Evolutionary conservation across 2,888 invertebrate species (phyloP), one percentile per base, ranked within the genome.

Genomic region (Chromoteleia sp.): DNA sequence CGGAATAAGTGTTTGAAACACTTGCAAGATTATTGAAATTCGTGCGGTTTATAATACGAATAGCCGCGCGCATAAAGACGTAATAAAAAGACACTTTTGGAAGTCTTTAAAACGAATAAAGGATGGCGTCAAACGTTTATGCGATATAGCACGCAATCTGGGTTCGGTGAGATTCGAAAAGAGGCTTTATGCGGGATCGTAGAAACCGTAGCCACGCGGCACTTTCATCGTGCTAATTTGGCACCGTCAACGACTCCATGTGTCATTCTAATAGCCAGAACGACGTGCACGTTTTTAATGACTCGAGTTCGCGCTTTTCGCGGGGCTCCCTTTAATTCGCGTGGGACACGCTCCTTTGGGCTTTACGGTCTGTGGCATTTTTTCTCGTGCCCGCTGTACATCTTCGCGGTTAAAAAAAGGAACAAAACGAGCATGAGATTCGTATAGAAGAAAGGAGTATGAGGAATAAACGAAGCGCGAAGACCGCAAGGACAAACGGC

Each of bases 251-350:
- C 89, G 87, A 87, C 84, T 86, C 87, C 87, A 88, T 90, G 89
- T 90, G 89, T 90, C 90, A 90, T 88, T 89, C 89, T 90, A 89
- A 90, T 90, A 86, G 88, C 86, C 86, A 87, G 86, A 87, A 88
- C 87, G 86, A 85, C 86, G 87, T 61, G 75, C 81, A 82, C 83
- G 86, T 86, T 88, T 89, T 89, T 88, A 88, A 89, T 87, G 89
- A 87, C 73, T 75, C 63, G 61, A 73, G 59, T 77, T 54, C 48
- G 63, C 81, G 80, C 74, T 84, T 86, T 86, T 83, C 85, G 84
- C 84, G 80, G 83, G 84, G 70, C 84, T 81, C 84, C 81, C 84
- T 87, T 88, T 88, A 88, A 89, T 87, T 88, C 86, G 85, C 85
- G 84, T 81, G 84, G 84, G 87, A 87, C 87, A 87, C 84, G 84